Evolutionary conservation across 2,888 invertebrate genomes (phyloP), one percentile per base, ranked within the genome.

Genomic region (Lasioglossum lativentre): DNA sequence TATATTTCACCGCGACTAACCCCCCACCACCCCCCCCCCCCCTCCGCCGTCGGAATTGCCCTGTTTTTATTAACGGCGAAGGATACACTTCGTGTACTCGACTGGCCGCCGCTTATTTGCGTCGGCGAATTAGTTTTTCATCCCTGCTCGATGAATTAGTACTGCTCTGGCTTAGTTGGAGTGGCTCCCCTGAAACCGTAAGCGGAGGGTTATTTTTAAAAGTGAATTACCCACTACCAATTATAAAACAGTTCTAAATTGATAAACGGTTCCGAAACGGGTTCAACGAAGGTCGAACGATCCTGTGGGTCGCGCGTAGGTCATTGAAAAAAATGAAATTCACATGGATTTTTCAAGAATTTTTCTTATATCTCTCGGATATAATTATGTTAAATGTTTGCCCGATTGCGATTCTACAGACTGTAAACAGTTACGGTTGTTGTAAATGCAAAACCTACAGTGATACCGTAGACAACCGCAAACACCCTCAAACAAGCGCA

Each of bases 61-160:
- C 42, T 59, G 42, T 40, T 74, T 79, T 74, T 74, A 66, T 63
- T 79, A 45, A 79, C 63, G 63, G 47, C 42, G 38, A 66, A 66
- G 71, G 63, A 73, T 63, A 45, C n/a, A n/a, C 42, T 27, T 38
- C 27, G 45, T 27, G 59, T 23, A 45, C 42, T 30, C 27, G 42
- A 63, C 59, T 16, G 27, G 2, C 38, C 6, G n/a, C 34, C 45
- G 63, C 34, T 42, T 63, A 23, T 42, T 23, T 30, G 59, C 59
- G 59, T 63, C 59, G 30, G 27, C 59, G 59, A 63, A 63, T 63
- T 63, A 27, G 27, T 63, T 63, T 63, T 63, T 63, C 59, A 63
- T 63, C 59, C 59, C 59, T 16, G 59, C 27, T 16, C 59, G 59
- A 30, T 27, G 59, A 63, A 63, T 63, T 63, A 63, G 27, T 63